These are phyloP conservation scores for Drosophila peninsularis DNA, from an alignment of 2,888 invertebrate genomes.

Conservation along the genomic window DNA sequence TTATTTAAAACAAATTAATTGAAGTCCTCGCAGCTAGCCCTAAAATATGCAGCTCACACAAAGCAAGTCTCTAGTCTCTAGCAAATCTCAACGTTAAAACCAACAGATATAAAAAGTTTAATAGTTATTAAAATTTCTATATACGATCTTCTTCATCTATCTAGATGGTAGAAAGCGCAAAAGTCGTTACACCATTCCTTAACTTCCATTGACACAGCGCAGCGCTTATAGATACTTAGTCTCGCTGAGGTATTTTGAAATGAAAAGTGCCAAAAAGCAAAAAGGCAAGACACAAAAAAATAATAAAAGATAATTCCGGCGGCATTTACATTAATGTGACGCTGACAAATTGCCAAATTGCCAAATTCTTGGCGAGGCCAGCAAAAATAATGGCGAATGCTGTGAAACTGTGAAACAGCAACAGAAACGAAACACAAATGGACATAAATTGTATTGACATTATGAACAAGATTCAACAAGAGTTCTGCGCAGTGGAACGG, in stretches of 20 bases:
- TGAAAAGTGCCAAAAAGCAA: conserved; percentile 19
- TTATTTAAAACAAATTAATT: too few relatives aligned
- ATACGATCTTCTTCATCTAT: too few relatives aligned
- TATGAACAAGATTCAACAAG: conserved; percentile 65
- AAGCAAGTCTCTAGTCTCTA: too few relatives aligned
- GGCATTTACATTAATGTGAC: conserved; percentile 61
- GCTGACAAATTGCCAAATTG: conserved; percentile 76
- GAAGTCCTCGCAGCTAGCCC: too few relatives aligned
- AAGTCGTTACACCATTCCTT: conserved; percentile 58
- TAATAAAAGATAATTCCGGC: conserved; percentile 11
- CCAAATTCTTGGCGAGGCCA: conserved; percentile 73
- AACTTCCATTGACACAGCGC: conserved; percentile 39
- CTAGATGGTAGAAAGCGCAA: background rate
- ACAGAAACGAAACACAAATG: conserved; percentile 50
- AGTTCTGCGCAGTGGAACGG: conserved; percentile 68
- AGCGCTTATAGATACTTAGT: conserved; percentile 4
- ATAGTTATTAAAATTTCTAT: too few relatives aligned
- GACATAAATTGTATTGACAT: conserved; percentile 80
- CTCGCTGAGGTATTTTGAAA: conserved; percentile 46
- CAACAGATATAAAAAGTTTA: too few relatives aligned
- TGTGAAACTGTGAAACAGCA: conserved; percentile 28
- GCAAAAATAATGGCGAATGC: conserved; percentile 12
- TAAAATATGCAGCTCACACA: too few relatives aligned
- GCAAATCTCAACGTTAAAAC: too few relatives aligned
- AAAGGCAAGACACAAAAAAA: background rate